Conservation (phyloP, 2,797 vertebrate genomes). For the Hydrolagus colliei region DNA sequence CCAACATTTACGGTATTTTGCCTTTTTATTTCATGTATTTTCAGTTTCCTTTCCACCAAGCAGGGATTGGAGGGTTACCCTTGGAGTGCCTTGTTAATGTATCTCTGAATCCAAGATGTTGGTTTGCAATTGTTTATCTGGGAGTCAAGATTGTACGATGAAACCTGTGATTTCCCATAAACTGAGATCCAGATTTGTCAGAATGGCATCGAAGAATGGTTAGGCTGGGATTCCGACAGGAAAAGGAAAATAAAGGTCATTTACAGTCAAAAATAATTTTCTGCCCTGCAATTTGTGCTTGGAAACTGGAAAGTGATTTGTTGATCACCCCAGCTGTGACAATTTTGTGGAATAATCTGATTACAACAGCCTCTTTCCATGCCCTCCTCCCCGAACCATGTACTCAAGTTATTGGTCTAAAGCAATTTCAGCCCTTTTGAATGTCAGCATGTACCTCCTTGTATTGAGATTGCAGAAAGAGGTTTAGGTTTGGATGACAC, state of each 20-base stretch:
- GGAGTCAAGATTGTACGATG: too few relatives aligned
- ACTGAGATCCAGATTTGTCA: too few relatives aligned
- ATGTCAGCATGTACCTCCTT: background rate
- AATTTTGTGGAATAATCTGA: background rate
- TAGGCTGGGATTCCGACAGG: background rate
- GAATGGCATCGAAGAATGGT: too few relatives aligned
- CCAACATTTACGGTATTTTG: too few relatives aligned
- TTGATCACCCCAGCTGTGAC: background rate
- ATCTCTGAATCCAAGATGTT: too few relatives aligned
- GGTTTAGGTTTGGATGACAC: background rate
- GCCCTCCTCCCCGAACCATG: too few relatives aligned
- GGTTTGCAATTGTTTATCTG: too few relatives aligned
- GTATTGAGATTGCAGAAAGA: background rate
- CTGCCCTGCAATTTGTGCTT: conserved; percentile 1
- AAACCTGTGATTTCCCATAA: too few relatives aligned
- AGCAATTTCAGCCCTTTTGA: conserved; percentile 7
- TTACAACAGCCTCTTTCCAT: background rate
- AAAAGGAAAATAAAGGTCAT: background rate
- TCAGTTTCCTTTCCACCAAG: too few relatives aligned
- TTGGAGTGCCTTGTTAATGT: too few relatives aligned
- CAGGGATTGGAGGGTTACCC: too few relatives aligned
- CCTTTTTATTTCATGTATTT: too few relatives aligned
- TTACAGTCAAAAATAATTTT: background rate
- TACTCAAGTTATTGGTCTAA: background rate
- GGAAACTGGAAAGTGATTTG: background rate